Percentiles rank a stretch among this genome's conserved stretches.
Evolutionary conservation across 2,113 vertebrate genomes (phyloP).

Genomic region (Tinamus guttatus): DNA sequence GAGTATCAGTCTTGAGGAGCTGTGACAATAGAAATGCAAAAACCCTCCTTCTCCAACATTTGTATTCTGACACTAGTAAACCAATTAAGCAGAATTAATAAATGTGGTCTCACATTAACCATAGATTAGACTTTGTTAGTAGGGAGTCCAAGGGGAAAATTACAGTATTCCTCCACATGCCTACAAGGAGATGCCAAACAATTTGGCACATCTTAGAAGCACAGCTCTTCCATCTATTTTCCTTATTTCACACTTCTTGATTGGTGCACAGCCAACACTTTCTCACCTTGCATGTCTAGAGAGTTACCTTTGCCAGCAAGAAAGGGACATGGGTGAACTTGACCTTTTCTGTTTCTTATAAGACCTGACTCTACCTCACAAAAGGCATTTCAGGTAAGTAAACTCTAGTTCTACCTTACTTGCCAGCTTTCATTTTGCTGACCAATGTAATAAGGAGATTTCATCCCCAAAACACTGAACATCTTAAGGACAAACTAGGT

Average conservation of each 20-base stretch:
- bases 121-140: background rate
- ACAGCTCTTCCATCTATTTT: background rate
- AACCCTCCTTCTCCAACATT: background rate
- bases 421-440: background rate
- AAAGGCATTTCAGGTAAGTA: background rate
- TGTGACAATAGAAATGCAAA: background rate
- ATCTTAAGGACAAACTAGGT: background rate
- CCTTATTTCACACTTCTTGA: background rate
- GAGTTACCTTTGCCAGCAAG: background rate
- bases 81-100: background rate
- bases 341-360: background rate
- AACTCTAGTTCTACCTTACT: background rate
- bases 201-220: background rate
- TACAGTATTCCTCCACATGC: background rate
- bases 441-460: background rate
- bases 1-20: background rate
- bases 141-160: background rate
- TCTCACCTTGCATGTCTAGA: background rate
- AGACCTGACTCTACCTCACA: background rate
- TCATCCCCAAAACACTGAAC: background rate
- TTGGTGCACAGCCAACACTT: background rate
- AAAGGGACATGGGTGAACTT: background rate
- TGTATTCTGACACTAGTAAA: background rate
- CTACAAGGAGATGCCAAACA: background rate
- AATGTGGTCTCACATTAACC: background rate